Evolutionary conservation across 2,113 vertebrate genomes (phyloP), one percentile per base, ranked within the genome.

Genomic region (Spermophilus dauricus): DNA sequence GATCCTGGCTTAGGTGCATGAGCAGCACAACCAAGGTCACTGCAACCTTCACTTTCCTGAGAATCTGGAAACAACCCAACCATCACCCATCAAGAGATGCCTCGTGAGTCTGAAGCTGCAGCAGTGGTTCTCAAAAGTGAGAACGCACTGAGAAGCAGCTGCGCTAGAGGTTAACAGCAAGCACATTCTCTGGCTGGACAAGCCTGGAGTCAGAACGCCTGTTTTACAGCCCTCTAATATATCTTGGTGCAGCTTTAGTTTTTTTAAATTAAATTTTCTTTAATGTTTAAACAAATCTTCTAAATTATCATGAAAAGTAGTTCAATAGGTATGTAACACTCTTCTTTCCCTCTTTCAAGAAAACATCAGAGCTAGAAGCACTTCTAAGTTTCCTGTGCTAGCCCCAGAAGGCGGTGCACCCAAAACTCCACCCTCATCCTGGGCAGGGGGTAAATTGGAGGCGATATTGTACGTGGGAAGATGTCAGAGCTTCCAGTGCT

Each of bases 301-400:
- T 81, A 32, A 8, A 30, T 78, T 89, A 75, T 69, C 56, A 94
- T 75, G 3, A 85, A 91, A 97, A 96, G 67, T 51, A 87, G 39
- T 76, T 24, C 45, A 63, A 73, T 32, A 51, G 34, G 39, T 45
- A 92, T n/a, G 9, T 37, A 70, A 48, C 86, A 78, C 8, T 85
- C 26, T 34, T 75, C 8, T 72, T 89, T 89, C 16, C 51, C 72
- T 58, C 3, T 11, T 80, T 99, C 98, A 99, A 95, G 99, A 99
- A 96, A 99, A 99, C 94, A 24, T 58, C 56, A 53, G 48, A 45
- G 45, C 45, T 45, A 45, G 8, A 45, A 45, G 45, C 45, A 45
- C 45, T 45, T 45, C 45, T 45, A 45, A 45, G 45, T 45, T 45
- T 45, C 45, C 45, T 45, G 45, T 45, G 45, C 45, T 45, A 45